Percentiles rank a stretch among this genome's conserved stretches.
Evolutionary conservation across 2,113 vertebrate species (phyloP).

Genomic region (Arizona elegans): DNA sequence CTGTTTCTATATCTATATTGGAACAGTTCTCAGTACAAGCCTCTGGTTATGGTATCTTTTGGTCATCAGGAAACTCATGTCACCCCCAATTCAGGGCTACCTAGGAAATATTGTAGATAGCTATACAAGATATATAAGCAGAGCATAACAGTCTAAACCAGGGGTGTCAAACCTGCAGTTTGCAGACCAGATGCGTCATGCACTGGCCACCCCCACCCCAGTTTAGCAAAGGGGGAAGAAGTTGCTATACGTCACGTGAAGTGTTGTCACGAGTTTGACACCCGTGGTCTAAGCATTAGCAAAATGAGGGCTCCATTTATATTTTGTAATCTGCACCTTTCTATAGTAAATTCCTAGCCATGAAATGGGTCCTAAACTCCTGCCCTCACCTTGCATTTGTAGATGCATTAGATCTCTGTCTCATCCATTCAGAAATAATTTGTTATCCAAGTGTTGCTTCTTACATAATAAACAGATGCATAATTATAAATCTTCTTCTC

Average conservation of each 20-base stretch:
- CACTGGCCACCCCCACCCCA: too few species aligned
- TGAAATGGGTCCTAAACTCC: not conserved
- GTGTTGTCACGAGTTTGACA: too few species aligned
- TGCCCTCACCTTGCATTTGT: not conserved
- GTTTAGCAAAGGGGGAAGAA: too few species aligned
- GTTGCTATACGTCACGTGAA: too few species aligned
- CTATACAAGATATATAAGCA: not conserved
- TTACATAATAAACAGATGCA: not conserved
- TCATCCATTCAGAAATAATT: not conserved
- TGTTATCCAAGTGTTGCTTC: not conserved
- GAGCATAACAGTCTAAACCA: not conserved
- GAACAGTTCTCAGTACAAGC: not conserved
- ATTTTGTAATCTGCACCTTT: not conserved
- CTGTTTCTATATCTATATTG: not conserved
- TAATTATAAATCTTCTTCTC: not conserved
- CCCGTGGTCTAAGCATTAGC: not conserved
- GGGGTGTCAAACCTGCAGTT: too few species aligned
- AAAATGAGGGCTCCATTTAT: not conserved
- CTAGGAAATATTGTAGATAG: not conserved
- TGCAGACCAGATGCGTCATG: too few species aligned
- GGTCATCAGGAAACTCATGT: not conserved
- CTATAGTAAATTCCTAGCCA: not conserved
- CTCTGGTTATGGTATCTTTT: not conserved
- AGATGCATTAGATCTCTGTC: not conserved
- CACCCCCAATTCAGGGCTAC: not conserved